Evolutionary conservation across 2,797 vertebrate genomes (phyloP).

Genomic region (Girardinus metallicus): DNA sequence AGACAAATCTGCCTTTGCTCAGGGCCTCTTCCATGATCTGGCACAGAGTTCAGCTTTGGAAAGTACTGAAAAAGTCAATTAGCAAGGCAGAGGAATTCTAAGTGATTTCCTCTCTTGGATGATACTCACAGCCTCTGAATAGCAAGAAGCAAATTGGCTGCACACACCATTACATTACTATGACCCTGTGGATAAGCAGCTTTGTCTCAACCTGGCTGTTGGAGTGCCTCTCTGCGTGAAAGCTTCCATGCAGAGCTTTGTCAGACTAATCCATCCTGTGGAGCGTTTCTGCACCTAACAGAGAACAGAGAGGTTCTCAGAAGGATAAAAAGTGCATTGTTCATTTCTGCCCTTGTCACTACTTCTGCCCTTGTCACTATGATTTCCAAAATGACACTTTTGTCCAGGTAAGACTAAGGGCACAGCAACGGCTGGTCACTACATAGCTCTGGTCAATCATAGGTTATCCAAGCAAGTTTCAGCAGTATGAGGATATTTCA

Average conservation of each 20-base stretch:
- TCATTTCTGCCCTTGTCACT: constrained; percentile 25
- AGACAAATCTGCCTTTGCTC: constrained; percentile 37
- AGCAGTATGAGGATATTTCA: background rate
- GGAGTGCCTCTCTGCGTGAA: constrained; percentile 66
- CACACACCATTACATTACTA: constrained; percentile 67
- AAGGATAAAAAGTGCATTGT: constrained; percentile 21
- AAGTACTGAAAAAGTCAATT: constrained; percentile 64
- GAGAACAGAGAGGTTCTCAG: constrained; percentile 39
- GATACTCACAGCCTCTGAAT: constrained; percentile 62
- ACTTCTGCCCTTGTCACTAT: constrained; percentile 19
- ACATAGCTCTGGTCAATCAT: constrained; percentile 1
- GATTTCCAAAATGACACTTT: constrained; percentile 34
- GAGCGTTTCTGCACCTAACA: constrained; percentile 45
- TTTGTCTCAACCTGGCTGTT: constrained; percentile 72
- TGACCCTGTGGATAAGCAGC: constrained; percentile 76
- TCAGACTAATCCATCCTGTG: constrained; percentile 71
- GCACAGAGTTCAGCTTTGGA: constrained; percentile 50
- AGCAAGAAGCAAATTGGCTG: constrained; percentile 68
- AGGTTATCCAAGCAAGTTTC: constrained; percentile 7
- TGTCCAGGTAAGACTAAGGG: constrained; percentile 1
- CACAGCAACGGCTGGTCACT: background rate
- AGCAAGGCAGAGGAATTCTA: constrained; percentile 65
- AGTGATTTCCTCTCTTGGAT: constrained; percentile 65
- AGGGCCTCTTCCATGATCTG: constrained; percentile 47
- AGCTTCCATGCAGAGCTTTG: constrained; percentile 65